Conservation (phyloP, 1,140 invertebrate species). For the Armadillidium nasatum region DNA sequence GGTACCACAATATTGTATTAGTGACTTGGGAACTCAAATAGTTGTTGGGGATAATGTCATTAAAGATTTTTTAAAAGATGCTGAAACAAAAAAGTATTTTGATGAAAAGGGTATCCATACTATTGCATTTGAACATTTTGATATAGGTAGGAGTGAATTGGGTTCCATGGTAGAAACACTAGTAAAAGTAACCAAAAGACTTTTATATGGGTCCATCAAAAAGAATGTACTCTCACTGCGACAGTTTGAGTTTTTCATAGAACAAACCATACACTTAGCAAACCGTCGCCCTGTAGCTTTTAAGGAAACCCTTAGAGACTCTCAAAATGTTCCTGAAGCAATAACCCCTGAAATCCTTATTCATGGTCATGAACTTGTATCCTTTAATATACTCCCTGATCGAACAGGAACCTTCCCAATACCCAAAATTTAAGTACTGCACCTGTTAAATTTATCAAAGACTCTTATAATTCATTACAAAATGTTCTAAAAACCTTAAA, state of each 20-base stretch:
- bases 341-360: slow-evolving; percentile 13
- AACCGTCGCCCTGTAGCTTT: slow-evolving; percentile 16
- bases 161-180: slow-evolving; percentile 17
- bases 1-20: neutral
- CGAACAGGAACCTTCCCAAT: neutral
- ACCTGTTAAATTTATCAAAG: neutral
- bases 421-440: neutral
- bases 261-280: slow-evolving; percentile 10
- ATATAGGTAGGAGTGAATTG: slow-evolving; percentile 8
- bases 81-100: neutral
- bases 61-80: neutral
- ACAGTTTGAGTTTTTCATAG: slow-evolving; percentile 10
- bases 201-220: slow-evolving; percentile 5
- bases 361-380: neutral
- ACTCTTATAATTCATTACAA: neutral
- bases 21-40: slow-evolving; percentile 1
- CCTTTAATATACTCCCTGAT: neutral
- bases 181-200: neutral
- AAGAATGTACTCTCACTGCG: neutral
- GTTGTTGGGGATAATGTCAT: slow-evolving; percentile 1
- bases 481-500: neutral
- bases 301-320: slow-evolving; percentile 7
- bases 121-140: neutral
- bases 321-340: neutral
- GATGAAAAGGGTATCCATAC: neutral